Evolutionary conservation across 2,113 vertebrate genomes (phyloP), one percentile per base, ranked within the genome.

Genomic region (Tauraco erythrolophus): DNA sequence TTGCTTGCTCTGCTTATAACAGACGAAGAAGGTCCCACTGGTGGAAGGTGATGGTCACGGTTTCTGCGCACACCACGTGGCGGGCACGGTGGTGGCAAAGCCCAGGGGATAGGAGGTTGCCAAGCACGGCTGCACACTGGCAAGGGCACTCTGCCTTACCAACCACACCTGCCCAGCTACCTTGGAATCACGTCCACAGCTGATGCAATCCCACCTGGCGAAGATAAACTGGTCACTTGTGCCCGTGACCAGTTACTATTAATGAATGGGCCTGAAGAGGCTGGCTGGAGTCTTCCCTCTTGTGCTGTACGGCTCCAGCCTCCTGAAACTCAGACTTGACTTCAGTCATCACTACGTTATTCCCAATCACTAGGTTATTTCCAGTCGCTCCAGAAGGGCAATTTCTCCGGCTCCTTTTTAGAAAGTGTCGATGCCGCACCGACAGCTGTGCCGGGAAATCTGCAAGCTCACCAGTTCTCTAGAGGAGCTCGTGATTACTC

Each of bases 401-500:
- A 48, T 92, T 93, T 90, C 88, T 83, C 62, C 75, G 85, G 91
- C 88, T 83, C 88, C 70, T 6, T 90, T 97, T 96, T 76, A 90
- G 95, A 90, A 92, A 92, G 68, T 64, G 93, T 95, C 94, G 92
- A 88, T 92, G 79, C 58, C 70, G 71, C 89, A 70, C 46, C 64
- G 65, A 79, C 94, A 84, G 87, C 91, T 95, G 79, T n/a, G 91
- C 62, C 54, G 76, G 58, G 86, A 88, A 96, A 88, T 86, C 78
- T 94, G 95, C 84, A 83, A 90, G 84, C 92, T 54, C 72, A 88
- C 41, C 89, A 92, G 53, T 79, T 94, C 75, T 91, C 61, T 72
- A 85, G 88, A 54, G 2, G 53, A 89, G 53, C 48, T 58, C 78
- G 57, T 45, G 50, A 85, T 79, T 84, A 82, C 93, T 91, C 89